These are phyloP conservation scores for Pangasius macronema DNA, from an alignment of 2,797 vertebrate species.

Conservation along the genomic window DNA sequence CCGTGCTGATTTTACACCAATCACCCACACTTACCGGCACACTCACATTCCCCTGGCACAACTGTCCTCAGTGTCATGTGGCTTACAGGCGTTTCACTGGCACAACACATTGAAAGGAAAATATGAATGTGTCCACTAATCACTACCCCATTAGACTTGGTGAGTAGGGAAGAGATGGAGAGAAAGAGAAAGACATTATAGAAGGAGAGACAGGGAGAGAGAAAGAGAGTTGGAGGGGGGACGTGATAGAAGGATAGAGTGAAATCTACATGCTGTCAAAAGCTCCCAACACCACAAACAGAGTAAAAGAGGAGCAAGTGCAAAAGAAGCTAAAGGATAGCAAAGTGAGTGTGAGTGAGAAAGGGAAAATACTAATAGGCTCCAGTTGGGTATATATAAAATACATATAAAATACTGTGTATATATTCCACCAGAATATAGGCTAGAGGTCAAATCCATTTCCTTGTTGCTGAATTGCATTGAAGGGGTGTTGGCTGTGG, in stretches of 20 bases:
- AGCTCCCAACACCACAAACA: constrained; percentile 77
- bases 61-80: constrained; percentile 72
- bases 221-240: constrained; percentile 1
- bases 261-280: constrained; percentile 69
- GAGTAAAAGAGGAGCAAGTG: constrained; percentile 66
- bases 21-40: constrained; percentile 49
- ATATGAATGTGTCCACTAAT: constrained; percentile 83
- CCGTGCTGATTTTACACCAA: constrained; percentile 33
- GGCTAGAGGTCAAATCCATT: constrained; percentile 62
- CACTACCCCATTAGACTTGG: constrained; percentile 75
- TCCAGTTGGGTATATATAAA: constrained; percentile 77
- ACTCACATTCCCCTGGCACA: constrained; percentile 74
- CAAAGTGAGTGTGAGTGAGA: constrained; percentile 46
- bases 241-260: constrained; percentile 55
- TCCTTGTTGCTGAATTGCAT: background rate
- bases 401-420: background rate
- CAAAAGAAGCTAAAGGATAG: constrained; percentile 56
- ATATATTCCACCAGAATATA: background rate
- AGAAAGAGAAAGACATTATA: constrained; percentile 27
- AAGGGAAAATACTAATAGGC: constrained; percentile 75
- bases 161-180: constrained; percentile 54
- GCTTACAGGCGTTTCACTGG: constrained; percentile 78
- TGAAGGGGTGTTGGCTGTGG: background rate
- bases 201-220: constrained; percentile 25
- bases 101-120: constrained; percentile 80